Evolutionary conservation across 2,888 invertebrate genomes (phyloP), one percentile per base, ranked within the genome.

Genomic region (Ophion ventricosus): DNA sequence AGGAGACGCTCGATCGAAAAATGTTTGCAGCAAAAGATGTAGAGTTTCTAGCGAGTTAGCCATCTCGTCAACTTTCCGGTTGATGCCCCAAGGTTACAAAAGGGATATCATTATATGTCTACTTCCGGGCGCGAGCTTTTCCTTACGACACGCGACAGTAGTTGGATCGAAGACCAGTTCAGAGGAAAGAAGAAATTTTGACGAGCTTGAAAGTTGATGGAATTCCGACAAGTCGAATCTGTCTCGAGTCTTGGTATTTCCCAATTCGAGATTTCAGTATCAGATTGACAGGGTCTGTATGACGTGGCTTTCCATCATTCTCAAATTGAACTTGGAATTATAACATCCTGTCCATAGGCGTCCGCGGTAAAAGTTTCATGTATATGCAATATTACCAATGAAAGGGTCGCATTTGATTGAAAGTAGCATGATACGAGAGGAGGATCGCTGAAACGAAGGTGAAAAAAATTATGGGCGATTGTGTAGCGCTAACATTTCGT

Each of bases 401-500:
- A 59, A 29, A 61, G 69, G 69, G 64, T 59, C 26, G 23, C 67
- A 29, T 69, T 43, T 25, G 26, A 59, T 56, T 49, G 20, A 14
- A 23, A 69, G 67, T 61, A 77, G 69, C 77, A 43, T 69, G 43
- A 77, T 69, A 59, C 54, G 23, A 43, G 78, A 59, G 56, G 17
- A 77, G 61, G 56, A 69, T 49, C 61, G 25, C 29, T 17, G 7
- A 49, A 54, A 54, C 29, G 64, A 14, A 61, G n/a, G n/a, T 7
- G 40, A 43, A 70, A 61, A 64, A 76, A 77, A 49, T 72, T 49
- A 70, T 49, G 57, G 61, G 56, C 40, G 57, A 49, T 72, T 59
- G 75, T 70, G 57, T 54, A 83, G 66, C 26, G 66, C 57, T 70
- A 83, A 83, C 76, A 77, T 80, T 80, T 83, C 84, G 84, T 81